phyloP scores from a whole-genome alignment of 1,140 invertebrate genomes.

The Trichoplusia ni region DNA sequence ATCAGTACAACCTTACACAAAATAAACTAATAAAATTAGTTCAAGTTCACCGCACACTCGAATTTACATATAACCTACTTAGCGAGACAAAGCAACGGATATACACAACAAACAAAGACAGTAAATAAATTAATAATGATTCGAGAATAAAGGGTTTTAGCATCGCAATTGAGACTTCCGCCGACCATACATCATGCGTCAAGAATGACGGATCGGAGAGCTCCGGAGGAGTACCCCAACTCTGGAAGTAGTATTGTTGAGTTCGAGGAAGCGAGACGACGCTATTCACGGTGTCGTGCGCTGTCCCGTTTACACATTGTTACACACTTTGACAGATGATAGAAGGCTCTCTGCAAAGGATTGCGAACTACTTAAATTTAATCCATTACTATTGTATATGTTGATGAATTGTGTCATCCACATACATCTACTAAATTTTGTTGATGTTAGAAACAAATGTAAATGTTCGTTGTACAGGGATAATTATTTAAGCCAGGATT shows the following conservation, averaged over 20 bases:
- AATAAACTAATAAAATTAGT: not conserved
- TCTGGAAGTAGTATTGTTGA: no score
- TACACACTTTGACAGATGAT: no score
- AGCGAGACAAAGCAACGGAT: constrained; percentile 40
- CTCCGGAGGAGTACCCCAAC: no score
- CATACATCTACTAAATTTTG: not conserved
- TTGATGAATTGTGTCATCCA: constrained; percentile 15
- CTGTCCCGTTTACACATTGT: no score
- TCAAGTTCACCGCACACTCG: constrained; percentile 9
- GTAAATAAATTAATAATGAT: constrained; percentile 53
- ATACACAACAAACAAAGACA: constrained; percentile 46
- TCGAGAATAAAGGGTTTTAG: constrained; percentile 53
- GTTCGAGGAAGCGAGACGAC: no score
- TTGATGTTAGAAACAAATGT: no score
- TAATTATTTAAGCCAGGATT: no score
- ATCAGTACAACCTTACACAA: not conserved
- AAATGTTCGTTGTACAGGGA: no score
- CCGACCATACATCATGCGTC: constrained; percentile 43
- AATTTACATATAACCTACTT: no score
- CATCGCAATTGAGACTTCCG: constrained; percentile 65
- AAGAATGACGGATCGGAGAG: constrained; percentile 10
- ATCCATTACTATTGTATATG: constrained; percentile 8
- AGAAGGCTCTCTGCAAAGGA: no score
- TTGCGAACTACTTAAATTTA: constrained; percentile 10
- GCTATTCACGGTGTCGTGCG: no score